Base-by-base conservation (phyloP, 2,888 invertebrate genomes). In the Epinotia nisella region DNA sequence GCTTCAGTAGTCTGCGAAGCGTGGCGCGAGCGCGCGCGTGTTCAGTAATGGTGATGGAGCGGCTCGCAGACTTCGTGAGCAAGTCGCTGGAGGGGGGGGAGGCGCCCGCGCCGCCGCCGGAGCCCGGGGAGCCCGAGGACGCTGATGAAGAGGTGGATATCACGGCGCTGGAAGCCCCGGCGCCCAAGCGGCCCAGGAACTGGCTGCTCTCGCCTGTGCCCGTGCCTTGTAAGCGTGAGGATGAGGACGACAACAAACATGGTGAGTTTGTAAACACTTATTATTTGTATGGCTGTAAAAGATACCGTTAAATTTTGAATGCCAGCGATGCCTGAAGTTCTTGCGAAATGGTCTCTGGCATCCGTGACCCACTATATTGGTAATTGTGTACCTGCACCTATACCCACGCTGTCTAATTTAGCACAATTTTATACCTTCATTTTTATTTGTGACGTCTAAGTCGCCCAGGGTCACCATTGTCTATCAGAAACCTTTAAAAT, bases 61-160 rank as follows among this genome's bases (percentile, higher is more conserved):
- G 97, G 94, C 95, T 98, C 90, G 97, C 97, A 85, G 97, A 97
- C 94, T 97, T 98, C 94, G 97, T 98, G 86, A 97, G 97, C 83
- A 97, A 97, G 93, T 97, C 97, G 76, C 96, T 97, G 90, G 96
- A 96, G 86, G 95, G 95, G 79, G 86, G 94, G 88, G 92, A 92
- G 80, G 89, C 90, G 73, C 93, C 93, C 69, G 90, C 91, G 80
- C 90, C 93, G 74, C 92, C 92, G 76, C 90, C 92, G 66, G 92
- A 85, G 90, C 94, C 92, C 74, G 86, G 94, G 83, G 85, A 94
- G 85, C 78, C 81, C 7, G 91, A 90, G 61, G 90, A 89, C 71
- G 82, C 85, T 0, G 90, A 90, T 56, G 93, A 92, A 76, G 93
- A 93, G 76, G 92, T 93, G 79, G 93, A 93, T 78, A 93, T 93